Percentiles rank a stretch among this genome's conserved stretches.
Evolutionary conservation across 2,888 invertebrate genomes (phyloP).

Genomic region (Formica aserva): DNA sequence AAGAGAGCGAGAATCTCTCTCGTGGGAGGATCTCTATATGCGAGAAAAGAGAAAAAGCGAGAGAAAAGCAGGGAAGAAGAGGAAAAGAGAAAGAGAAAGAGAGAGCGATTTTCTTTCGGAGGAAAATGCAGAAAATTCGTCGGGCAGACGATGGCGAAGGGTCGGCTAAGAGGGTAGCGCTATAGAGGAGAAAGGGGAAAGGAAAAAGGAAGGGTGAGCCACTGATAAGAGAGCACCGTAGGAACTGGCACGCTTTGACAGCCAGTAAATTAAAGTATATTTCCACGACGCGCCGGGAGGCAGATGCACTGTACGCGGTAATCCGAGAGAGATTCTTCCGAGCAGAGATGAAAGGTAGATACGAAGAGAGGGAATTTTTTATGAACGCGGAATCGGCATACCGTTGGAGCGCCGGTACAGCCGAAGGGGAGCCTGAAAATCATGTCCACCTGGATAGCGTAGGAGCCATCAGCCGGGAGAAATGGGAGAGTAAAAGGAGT

Average conservation of each 20-base stretch:
- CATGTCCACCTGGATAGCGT: slow-evolving; percentile 69
- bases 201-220: slow-evolving; percentile 55
- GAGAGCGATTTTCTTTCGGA: slow-evolving; percentile 45
- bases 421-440: slow-evolving; percentile 60
- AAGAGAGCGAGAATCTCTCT: slow-evolving; percentile 56
- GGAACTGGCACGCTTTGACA: slow-evolving; percentile 75
- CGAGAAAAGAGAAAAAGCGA: not conserved
- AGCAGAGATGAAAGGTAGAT: slow-evolving; percentile 71
- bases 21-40: slow-evolving; percentile 20
- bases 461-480: slow-evolving; percentile 59
- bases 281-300: slow-evolving; percentile 72
- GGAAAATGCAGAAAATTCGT: slow-evolving; percentile 70
- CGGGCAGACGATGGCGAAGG: slow-evolving; percentile 51
- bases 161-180: slow-evolving; percentile 52
- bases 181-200: not conserved
- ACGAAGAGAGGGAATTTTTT: slow-evolving; percentile 73
- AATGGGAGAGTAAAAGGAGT: slow-evolving; percentile 67
- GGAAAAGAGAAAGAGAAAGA: not conserved
- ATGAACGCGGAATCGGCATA: slow-evolving; percentile 71
- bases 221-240: slow-evolving; percentile 70
- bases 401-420: slow-evolving; percentile 39
- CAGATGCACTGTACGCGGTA: slow-evolving; percentile 72
- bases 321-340: slow-evolving; percentile 67
- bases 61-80: not conserved
- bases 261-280: slow-evolving; percentile 76